Evolutionary conservation across 2,888 invertebrate species (phyloP), one percentile per base, ranked within the genome.

Genomic region (Euzophera pinguis): DNA sequence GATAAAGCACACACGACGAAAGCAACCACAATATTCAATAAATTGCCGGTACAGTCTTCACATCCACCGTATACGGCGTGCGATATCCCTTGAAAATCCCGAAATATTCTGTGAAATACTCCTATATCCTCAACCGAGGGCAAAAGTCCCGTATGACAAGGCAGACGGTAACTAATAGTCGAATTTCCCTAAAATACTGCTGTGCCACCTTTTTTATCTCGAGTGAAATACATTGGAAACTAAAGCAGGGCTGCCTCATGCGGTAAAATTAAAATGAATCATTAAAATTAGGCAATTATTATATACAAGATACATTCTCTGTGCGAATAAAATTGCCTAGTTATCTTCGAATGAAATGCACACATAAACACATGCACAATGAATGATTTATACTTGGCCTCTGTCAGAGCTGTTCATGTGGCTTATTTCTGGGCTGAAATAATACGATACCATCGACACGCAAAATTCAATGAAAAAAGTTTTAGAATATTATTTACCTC

Each of bases 171-270:
- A 50, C 49, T 50, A 51, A 51, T 51, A 51, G 51, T 56, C 61
- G 71, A 69, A 75, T 75, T 78, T 71, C 66, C 70, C 60, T 74
- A 68, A 78, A 73, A 75, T 76, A 78, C 69, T 64, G 65, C 61
- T 58, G 56, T 54, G 53, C 51, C 57, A 57, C 53, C 5, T 53
- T 59, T 56, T 60, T 65, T 67, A 65, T 65, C 61, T 63, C 64
- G 58, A 65, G 58, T 52, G 49, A 63, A 66, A 68, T 57, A 65
- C 50, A 54, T 53, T 47, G 57, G 45, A 50, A 54, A 49, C 39
- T 51, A 53, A 50, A 17, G n/a, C 48, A 58, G 55, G 53, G 50
- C 9, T 60, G 62, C 47, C 32, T 32, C 32, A 32, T 29, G 10
- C 10, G 7, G 29, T 6, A 29, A 29, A 29, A 29, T 4, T 7